Evolutionary conservation across 2,797 vertebrate species (phyloP), one percentile per base, ranked within the genome.

Genomic region (Acanthis flammea): DNA sequence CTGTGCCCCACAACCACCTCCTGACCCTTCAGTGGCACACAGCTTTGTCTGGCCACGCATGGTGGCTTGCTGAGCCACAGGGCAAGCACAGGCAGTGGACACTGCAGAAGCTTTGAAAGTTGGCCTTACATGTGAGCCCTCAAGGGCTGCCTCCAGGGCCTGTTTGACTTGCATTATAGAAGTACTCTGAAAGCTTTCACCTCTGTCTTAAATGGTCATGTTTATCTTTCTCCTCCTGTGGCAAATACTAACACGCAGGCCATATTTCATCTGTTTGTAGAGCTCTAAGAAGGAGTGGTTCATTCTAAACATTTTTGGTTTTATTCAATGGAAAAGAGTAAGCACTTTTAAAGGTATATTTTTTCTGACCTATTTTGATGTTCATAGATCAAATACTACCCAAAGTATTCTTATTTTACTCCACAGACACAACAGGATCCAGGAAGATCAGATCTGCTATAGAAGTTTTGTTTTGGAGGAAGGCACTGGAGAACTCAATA

Each of bases 1-100:
- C 45, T 1, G 0, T 55, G 58, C 11, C n/a, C 44, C 31, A 54
- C 0, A 0, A 31, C 14, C 0, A 0, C 15, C n/a, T 86, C 58
- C 37, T 41, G 19, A 30, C 58, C 37, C 12, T 39, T 60, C 35
- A 0, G 8, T 47, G 51, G 41, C 83, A 73, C 31, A 18, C n/a
- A 73, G 54, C 23, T 60, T 51, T 51, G 18, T 51, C 58, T 60
- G 62, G 54, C 76, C 37, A 22, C 0, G 11, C 7, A 2, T 28
- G 76, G 54, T 74, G 54, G 21, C 45, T 45, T 31, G 39, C 22
- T 74, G 70, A 83, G 62, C 33, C 47, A 62, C 0, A 0, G 33
- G 58, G 21, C 51, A 70, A 51, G 71, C 24, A 42, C 39, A 25
- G 66, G 62, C 78, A 45, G 45, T 19, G 58, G 24, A 87, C 31